These are phyloP conservation scores for Mola mola DNA, from an alignment of 2,113 vertebrate species.

Conservation along the genomic window DNA sequence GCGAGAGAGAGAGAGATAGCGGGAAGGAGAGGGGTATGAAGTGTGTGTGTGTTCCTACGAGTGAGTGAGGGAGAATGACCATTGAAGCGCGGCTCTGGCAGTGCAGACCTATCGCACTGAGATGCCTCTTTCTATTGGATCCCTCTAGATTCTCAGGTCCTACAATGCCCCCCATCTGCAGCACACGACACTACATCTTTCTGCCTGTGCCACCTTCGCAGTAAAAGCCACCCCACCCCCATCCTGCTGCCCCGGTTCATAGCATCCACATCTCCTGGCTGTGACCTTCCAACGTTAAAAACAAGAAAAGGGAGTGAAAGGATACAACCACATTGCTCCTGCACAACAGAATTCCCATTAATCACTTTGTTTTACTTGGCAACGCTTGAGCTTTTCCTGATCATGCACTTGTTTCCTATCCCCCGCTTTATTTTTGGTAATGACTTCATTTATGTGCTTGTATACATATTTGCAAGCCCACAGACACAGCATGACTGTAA, in stretches of 20 bases:
- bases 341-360: too few relatives aligned
- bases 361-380: too few relatives aligned
- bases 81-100: conserved; percentile 48
- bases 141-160: conserved; percentile 72
- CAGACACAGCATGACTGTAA: background rate
- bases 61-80: conserved; percentile 55
- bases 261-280: conserved; percentile 69
- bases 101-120: conserved; percentile 63
- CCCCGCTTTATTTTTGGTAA: background rate
- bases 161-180: conserved; percentile 70
- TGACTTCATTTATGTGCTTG: background rate
- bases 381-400: too few relatives aligned
- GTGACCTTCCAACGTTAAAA: conserved; percentile 17
- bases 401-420: background rate
- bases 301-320: too few relatives aligned
- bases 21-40: conserved; percentile 19
- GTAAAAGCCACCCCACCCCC: conserved; percentile 69
- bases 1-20: conserved; percentile 21
- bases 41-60: conserved; percentile 36
- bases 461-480: background rate
- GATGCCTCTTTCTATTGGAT: conserved; percentile 56
- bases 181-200: conserved; percentile 42
- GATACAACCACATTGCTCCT: too few relatives aligned
- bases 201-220: background rate
- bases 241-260: conserved; percentile 22